Evolutionary conservation across 2,888 invertebrate species (phyloP).

Genomic region (Smittia sp.): DNA sequence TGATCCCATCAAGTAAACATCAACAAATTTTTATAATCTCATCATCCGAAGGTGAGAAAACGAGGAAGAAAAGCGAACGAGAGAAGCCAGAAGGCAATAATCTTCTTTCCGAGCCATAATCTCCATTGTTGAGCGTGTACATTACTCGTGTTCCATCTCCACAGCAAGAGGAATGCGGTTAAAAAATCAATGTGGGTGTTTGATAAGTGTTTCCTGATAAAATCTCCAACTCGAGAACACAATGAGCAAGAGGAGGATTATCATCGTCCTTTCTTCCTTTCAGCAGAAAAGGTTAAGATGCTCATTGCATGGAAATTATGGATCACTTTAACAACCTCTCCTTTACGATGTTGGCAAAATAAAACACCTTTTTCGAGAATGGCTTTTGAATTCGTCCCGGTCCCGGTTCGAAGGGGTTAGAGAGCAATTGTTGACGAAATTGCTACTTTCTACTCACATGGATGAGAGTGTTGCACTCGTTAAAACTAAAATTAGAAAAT

Average conservation of each 20-base stretch:
- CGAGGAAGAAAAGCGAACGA: not conserved
- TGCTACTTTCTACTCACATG: conserved; percentile 24
- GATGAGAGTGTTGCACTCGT: not conserved
- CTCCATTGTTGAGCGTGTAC: not conserved
- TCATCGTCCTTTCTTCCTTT: not conserved
- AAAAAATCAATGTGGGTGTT: conserved; percentile 35
- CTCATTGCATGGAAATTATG: conserved; percentile 29
- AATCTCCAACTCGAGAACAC: conserved; percentile 2
- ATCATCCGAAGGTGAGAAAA: not conserved
- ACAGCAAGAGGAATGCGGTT: conserved; percentile 13
- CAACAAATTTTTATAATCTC: conserved; percentile 14
- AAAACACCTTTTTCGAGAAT: conserved; percentile 24
- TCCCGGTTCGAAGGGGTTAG: not conserved
- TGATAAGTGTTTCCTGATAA: conserved; percentile 40
- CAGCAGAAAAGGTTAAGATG: conserved; percentile 19
- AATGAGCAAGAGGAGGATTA: conserved; percentile 20
- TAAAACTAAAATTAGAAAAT: not conserved
- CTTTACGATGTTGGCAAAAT: conserved; percentile 34
- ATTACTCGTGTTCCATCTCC: not conserved
- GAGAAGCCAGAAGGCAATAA: conserved; percentile 13
- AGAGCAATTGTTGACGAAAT: not conserved
- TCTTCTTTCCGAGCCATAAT: not conserved
- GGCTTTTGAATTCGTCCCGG: not conserved
- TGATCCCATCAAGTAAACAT: not conserved
- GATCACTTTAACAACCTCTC: conserved; percentile 35